These are phyloP conservation scores for Trochalopteron elliotii DNA, from an alignment of 2,113 vertebrate species.

Conservation along the genomic window DNA sequence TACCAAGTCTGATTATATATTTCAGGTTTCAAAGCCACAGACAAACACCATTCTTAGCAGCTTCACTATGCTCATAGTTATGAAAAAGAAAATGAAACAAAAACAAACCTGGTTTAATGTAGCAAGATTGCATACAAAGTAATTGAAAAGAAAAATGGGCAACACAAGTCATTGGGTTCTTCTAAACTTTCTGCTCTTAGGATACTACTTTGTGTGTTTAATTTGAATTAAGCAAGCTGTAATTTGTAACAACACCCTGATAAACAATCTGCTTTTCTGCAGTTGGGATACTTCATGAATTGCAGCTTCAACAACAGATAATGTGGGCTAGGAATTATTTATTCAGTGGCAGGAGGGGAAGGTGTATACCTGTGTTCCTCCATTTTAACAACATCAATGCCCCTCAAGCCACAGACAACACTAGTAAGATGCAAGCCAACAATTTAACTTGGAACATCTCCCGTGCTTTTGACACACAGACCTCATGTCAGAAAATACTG, in stretches of 20 bases:
- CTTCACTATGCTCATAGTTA: background rate
- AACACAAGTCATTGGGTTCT: background rate
- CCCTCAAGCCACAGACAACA: background rate
- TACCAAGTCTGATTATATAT: background rate
- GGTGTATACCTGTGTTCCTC: background rate
- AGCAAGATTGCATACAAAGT: background rate
- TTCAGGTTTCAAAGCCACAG: background rate
- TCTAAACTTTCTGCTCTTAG: background rate
- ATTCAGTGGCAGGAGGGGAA: background rate
- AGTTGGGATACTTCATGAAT: background rate
- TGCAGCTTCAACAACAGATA: background rate
- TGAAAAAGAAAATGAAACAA: background rate
- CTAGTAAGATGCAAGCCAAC: background rate
- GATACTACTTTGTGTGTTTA: background rate
- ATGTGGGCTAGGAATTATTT: background rate
- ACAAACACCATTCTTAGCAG: background rate
- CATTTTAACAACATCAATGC: background rate
- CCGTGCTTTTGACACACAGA: background rate
- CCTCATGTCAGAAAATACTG: background rate
- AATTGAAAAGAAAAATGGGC: background rate
- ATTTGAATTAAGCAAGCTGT: background rate
- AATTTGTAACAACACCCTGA: background rate
- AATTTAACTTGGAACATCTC: background rate
- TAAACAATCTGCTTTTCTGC: background rate
- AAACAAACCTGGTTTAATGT: background rate